phyloP scores from a whole-genome alignment of 2,113 vertebrate species.

The Climacteris rufus region DNA sequence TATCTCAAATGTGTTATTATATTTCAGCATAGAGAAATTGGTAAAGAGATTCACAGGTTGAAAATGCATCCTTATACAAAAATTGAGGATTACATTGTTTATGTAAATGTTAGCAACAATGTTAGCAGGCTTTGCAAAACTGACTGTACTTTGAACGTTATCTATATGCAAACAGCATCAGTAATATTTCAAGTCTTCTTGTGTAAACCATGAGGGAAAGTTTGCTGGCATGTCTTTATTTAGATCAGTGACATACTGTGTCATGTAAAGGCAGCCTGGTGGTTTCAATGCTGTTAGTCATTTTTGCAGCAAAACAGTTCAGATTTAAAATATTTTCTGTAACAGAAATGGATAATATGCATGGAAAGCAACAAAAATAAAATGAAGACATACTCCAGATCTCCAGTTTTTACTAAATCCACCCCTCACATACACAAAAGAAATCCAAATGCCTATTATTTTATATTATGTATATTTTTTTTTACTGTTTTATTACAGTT shows the following conservation, averaged over 20 bases:
- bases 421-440: fast-evolving
- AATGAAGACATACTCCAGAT: background rate
- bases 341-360: background rate
- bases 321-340: background rate
- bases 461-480: background rate
- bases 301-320: background rate
- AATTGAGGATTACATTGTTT: background rate
- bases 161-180: background rate
- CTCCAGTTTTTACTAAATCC: background rate
- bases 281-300: background rate
- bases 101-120: background rate
- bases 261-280: background rate
- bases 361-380: background rate
- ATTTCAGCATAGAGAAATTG: background rate
- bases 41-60: background rate
- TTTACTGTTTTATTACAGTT: background rate
- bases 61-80: background rate
- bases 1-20: background rate
- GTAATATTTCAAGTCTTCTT: background rate
- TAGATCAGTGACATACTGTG: background rate
- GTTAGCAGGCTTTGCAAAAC: background rate
- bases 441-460: background rate
- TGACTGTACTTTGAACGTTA: background rate
- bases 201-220: background rate
- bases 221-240: background rate